Conservation (phyloP, 2,888 invertebrate species). For the Latrodectus elegans region DNA sequence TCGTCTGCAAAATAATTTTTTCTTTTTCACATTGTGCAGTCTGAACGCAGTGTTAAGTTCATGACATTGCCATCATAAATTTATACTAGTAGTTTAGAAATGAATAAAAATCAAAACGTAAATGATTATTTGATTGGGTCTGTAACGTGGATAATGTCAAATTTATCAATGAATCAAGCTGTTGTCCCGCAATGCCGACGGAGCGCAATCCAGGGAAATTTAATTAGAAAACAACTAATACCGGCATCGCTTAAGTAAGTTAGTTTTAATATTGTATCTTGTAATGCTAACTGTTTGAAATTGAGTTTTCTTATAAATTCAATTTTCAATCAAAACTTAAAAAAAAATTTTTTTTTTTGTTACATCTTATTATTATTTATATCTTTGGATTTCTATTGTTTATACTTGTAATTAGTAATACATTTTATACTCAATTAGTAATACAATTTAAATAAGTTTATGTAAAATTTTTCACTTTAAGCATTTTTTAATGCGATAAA, state of each 20-base stretch:
- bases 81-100: slow-evolving; percentile 17
- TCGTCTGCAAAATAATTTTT: neutral
- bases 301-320: too few species aligned
- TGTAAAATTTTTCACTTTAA: too few species aligned
- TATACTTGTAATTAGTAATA: too few species aligned
- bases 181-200: slow-evolving; percentile 19
- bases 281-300: too few species aligned
- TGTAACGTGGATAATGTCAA: slow-evolving; percentile 41
- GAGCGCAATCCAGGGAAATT: neutral
- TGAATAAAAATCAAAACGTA: slow-evolving; percentile 45
- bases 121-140: slow-evolving; percentile 44
- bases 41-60: neutral
- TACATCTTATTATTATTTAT: too few species aligned
- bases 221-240: slow-evolving; percentile 17
- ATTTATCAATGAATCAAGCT: slow-evolving; percentile 28
- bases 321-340: too few species aligned
- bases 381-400: too few species aligned
- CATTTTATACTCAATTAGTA: too few species aligned
- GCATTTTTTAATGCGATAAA: too few species aligned
- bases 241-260: slow-evolving; percentile 37
- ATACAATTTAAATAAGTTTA: too few species aligned
- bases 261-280: neutral
- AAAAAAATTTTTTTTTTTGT: too few species aligned
- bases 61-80: neutral
- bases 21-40: neutral